These are phyloP conservation scores for Molanna angustata DNA, from an alignment of 2,888 invertebrate genomes.

Conservation along the genomic window DNA sequence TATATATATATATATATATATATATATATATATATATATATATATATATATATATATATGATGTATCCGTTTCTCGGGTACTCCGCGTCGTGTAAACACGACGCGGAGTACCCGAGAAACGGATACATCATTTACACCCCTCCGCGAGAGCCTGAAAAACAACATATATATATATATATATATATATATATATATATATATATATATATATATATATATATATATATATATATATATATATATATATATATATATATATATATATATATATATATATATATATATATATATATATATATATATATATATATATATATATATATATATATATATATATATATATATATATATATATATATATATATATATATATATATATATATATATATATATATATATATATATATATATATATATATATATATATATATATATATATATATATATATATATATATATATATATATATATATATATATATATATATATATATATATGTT, in stretches of 20 bases:
- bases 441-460: conserved; percentile 2
- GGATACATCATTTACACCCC: too few relatives aligned
- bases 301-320: not conserved
- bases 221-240: not conserved
- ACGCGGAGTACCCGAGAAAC: too few relatives aligned
- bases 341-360: not conserved
- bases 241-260: not conserved
- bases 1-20: too few relatives aligned
- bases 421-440: not conserved
- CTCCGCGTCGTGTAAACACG: too few relatives aligned
- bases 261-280: not conserved
- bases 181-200: not conserved
- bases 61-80: too few relatives aligned
- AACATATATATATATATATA: not conserved
- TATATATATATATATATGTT: conserved; percentile 6
- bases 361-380: not conserved
- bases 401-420: not conserved
- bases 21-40: not conserved
- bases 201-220: not conserved
- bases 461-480: conserved; percentile 1
- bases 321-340: not conserved
- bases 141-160: too few relatives aligned
- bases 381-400: not conserved
- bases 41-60: not conserved
- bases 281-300: not conserved